Percentiles rank a stretch among this genome's conserved stretches.
Conservation (phyloP, 53 echinoderm and acorn worm species). For the Holothuria scabra region DNA sequence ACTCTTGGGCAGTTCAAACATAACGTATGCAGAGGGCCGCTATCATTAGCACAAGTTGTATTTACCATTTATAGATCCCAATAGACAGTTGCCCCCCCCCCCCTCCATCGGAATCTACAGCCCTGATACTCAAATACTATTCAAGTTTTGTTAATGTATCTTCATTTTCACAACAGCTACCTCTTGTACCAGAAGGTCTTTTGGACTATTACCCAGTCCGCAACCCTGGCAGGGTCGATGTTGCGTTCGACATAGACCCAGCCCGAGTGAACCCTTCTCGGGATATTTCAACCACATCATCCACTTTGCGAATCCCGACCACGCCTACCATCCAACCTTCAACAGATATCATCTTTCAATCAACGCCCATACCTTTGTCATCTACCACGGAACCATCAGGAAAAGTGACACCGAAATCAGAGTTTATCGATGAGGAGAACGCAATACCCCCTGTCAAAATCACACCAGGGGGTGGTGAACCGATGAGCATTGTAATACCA, state of each 20-base stretch:
- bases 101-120: too few species aligned
- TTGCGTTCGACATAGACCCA: conserved; percentile 26
- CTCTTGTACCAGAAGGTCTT: neutral
- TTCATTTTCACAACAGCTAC: conserved; percentile 10
- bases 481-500: neutral
- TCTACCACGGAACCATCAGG: too few species aligned
- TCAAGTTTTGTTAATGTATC: too few species aligned
- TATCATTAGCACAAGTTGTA: too few species aligned
- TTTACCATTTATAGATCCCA: too few species aligned
- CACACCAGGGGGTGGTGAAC: neutral
- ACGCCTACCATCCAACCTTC: neutral
- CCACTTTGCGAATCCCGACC: neutral
- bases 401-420: neutral
- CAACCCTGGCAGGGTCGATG: neutral
- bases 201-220: conserved; percentile 2
- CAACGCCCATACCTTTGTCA: neutral
- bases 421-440: neutral
- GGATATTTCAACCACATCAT: neutral
- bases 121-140: too few species aligned
- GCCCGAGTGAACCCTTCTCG: conserved; percentile 12
- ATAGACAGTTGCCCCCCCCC: too few species aligned
- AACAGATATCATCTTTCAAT: neutral
- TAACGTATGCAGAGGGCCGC: too few species aligned
- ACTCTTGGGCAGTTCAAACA: too few species aligned
- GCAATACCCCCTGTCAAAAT: neutral